A percentile compares a stretch with the other conserved stretches of the same genome.
These are phyloP conservation scores for Zelostemma sp. DNA, from an alignment of 1,140 invertebrate genomes.

Conservation along the genomic window DNA sequence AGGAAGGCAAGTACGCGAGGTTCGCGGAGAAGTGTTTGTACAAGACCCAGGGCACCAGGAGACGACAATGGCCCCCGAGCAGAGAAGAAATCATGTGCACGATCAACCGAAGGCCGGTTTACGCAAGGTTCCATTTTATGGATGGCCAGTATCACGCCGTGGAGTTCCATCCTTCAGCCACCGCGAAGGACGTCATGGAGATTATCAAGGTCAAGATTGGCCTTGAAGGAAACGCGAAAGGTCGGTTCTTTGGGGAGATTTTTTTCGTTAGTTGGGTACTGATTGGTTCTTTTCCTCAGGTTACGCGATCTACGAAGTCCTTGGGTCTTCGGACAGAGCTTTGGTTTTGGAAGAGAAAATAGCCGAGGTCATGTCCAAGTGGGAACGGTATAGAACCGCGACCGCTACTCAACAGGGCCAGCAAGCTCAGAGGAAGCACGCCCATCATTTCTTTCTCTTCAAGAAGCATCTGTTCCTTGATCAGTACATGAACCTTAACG, in stretches of 20 bases:
- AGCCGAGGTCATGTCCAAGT: conserved; percentile 94
- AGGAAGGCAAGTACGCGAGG: conserved; percentile 94
- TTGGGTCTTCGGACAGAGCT: conserved; percentile 86
- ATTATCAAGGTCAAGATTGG: conserved; percentile 94
- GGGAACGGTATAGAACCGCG: conserved; percentile 87
- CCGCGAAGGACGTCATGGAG: conserved; percentile 90
- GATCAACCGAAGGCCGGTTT: conserved; percentile 89
- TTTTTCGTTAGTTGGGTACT: too few species aligned
- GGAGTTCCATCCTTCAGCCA: conserved; percentile 95
- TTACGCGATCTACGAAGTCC: conserved; percentile 85
- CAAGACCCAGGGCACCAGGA: conserved; percentile 87
- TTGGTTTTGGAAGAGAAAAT: conserved; percentile 88
- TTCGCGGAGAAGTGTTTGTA: conserved; percentile 93
- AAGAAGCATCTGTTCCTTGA: conserved; percentile 95
- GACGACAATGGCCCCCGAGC: conserved; percentile 92
- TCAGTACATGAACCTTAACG: conserved; percentile 85
- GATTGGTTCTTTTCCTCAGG: conserved; percentile 66
- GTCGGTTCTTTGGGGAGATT: too few species aligned
- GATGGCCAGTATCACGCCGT: conserved; percentile 95
- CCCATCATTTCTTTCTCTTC: conserved; percentile 81
- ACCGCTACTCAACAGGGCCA: conserved; percentile 67
- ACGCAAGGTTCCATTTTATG: conserved; percentile 92
- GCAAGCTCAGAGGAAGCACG: conserved; percentile 67
- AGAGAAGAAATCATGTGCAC: conserved; percentile 94
- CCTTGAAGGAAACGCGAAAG: conserved; percentile 84